Evolutionary conservation across 2,797 vertebrate species (phyloP), one percentile per base, ranked within the genome.

Genomic region (Macropodus opercularis): DNA sequence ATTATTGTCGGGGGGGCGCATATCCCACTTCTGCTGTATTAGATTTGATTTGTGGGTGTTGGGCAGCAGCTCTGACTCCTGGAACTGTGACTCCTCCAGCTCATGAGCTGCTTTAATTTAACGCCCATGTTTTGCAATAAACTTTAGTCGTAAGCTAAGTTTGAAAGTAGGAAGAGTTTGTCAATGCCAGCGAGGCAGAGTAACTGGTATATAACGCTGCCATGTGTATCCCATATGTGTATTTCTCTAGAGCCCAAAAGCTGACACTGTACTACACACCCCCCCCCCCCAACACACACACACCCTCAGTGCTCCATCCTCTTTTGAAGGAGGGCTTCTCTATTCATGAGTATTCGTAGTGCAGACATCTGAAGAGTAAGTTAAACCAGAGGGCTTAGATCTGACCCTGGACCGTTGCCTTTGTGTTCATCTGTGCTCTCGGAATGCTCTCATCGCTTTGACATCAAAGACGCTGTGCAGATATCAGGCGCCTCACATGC

Each of bases 311-410:
- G n/a, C 65, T 58, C 29, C 39, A 57, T 69, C 39, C 53, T 78
- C 46, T 17, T 55, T 64, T 70, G 49, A 82, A 67, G n/a, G n/a
- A n/a, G n/a, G n/a, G n/a, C n/a, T n/a, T 72, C 61, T 22, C 70
- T 48, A 31, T 56, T 59, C 57, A 44, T 54, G 41, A 64, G 57
- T 54, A 57, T 80, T 60, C 64, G 61, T 52, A 31, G 22, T 64
- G 14, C 50, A 48, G 43, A 43, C 51, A 62, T 72, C 38, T 75
- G 75, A 87, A 56, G 67, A 87, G 82, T 84, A 85, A 82, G 62
- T 81, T 27, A 79, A 85, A 75, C 35, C 72, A 70, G 61, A 52
- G 57, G 57, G 46, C 71, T 55, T 49, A 62, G 61, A 56, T 79
- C 85, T 77, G 80, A 79, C 75, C 56, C 63, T 46, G 31, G 40